Evolutionary conservation across 2,113 vertebrate species (phyloP).

Genomic region (Etheostoma spectabile): DNA sequence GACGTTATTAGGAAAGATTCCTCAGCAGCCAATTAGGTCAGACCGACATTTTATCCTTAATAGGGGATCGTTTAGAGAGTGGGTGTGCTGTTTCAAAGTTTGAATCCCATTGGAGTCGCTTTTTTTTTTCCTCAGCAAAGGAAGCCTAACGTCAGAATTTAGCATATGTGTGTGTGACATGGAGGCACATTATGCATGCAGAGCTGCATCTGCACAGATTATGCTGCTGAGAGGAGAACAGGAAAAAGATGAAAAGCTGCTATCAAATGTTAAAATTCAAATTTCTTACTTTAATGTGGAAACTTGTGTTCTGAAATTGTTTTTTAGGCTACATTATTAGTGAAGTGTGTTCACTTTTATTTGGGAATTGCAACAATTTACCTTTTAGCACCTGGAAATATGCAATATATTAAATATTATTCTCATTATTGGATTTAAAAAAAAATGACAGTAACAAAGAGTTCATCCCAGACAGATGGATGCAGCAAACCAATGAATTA

Average conservation of each 20-base stretch:
- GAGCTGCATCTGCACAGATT: conserved; percentile 35
- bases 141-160: conserved; percentile 26
- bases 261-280: background rate
- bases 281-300: too few relatives aligned
- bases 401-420: background rate
- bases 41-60: conserved; percentile 1
- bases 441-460: background rate
- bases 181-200: background rate
- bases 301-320: background rate
- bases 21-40: conserved; percentile 60
- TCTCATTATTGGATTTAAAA: background rate
- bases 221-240: background rate
- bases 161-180: conserved; percentile 25
- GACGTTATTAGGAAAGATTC: conserved; percentile 35
- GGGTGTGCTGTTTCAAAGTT: background rate
- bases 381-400: background rate
- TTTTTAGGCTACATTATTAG: background rate
- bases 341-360: background rate
- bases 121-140: background rate
- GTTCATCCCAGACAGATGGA: background rate
- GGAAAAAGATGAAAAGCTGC: background rate
- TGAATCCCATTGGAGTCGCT: background rate
- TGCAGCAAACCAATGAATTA: background rate
- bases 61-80: background rate
- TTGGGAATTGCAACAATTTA: background rate